Evolutionary conservation across 2,797 vertebrate species (phyloP).

Genomic region (Myotis myotis): DNA sequence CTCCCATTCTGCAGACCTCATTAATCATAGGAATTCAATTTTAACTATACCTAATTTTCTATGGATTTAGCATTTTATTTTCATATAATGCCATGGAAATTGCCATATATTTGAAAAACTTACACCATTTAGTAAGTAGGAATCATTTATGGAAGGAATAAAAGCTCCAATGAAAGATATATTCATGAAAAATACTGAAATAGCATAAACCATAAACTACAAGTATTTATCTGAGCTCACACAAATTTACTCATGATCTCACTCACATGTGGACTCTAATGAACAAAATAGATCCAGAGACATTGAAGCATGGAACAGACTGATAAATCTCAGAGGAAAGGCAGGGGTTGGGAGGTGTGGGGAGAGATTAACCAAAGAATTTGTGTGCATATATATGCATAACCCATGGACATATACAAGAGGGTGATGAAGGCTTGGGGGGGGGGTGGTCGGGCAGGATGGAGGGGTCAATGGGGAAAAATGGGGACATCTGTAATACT

Average conservation of each 20-base stretch:
- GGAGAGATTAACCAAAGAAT: no score
- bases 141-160: conserved; percentile 44
- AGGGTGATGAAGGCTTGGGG: no score
- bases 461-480: no score
- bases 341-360: no score
- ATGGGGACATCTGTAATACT: no score
- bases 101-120: conserved; percentile 48
- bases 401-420: no score
- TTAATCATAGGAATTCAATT: conserved; percentile 49
- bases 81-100: conserved; percentile 54
- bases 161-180: not conserved
- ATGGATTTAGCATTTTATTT: conserved; percentile 67
- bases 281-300: no score
- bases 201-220: conserved; percentile 5
- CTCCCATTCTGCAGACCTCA: conserved; percentile 35
- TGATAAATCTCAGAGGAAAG: no score
- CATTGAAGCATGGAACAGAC: no score
- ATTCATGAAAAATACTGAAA: not conserved
- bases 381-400: no score
- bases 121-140: conserved; percentile 43
- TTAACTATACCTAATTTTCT: conserved; percentile 54
- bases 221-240: not conserved
- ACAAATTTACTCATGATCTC: not conserved
- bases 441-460: no score
- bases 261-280: no score